Conservation (phyloP, 2,797 vertebrate genomes). For the Bovichtus variegatus region DNA sequence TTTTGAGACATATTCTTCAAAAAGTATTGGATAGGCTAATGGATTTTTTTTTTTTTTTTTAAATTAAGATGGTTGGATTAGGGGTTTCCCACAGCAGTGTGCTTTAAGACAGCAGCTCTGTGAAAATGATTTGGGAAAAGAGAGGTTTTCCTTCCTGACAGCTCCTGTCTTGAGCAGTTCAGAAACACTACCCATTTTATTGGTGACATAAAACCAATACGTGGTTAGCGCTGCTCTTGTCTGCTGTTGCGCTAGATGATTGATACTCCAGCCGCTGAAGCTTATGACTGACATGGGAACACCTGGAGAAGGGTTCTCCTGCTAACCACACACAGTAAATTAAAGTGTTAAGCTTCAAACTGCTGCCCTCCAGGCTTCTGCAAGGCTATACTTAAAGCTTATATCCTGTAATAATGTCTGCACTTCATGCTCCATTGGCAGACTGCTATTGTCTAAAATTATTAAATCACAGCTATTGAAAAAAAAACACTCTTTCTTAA, state of each 20-base stretch:
- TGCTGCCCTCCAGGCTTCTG: conserved; percentile 75
- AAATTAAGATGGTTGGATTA: conserved; percentile 52
- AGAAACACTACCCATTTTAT: conserved; percentile 78
- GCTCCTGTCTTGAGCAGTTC: conserved; percentile 74
- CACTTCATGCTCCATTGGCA: conserved; percentile 66
- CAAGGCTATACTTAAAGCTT: conserved; percentile 76
- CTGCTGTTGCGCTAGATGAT: conserved; percentile 75
- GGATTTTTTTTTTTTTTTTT: conserved; percentile 30
- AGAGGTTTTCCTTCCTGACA: conserved; percentile 73
- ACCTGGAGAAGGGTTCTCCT: conserved; percentile 83
- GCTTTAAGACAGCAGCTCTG: conserved; percentile 71
- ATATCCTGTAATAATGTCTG: conserved; percentile 80
- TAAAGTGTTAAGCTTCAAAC: conserved; percentile 77
- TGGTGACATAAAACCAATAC: conserved; percentile 83
- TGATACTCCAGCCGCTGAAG: conserved; percentile 81
- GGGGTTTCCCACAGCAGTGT: conserved; percentile 53
- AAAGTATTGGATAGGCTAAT: too few relatives aligned
- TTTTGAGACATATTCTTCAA: neutral
- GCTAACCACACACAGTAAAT: conserved; percentile 85
- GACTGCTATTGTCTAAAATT: conserved; percentile 75
- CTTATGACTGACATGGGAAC: conserved; percentile 84
- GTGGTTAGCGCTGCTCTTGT: conserved; percentile 73
- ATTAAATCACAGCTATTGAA: conserved; percentile 71
- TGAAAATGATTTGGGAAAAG: conserved; percentile 81
- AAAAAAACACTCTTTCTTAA: conserved; percentile 52